These are phyloP conservation scores for Smutsia gigantea DNA, from an alignment of 2,797 vertebrate species.

Conservation along the genomic window DNA sequence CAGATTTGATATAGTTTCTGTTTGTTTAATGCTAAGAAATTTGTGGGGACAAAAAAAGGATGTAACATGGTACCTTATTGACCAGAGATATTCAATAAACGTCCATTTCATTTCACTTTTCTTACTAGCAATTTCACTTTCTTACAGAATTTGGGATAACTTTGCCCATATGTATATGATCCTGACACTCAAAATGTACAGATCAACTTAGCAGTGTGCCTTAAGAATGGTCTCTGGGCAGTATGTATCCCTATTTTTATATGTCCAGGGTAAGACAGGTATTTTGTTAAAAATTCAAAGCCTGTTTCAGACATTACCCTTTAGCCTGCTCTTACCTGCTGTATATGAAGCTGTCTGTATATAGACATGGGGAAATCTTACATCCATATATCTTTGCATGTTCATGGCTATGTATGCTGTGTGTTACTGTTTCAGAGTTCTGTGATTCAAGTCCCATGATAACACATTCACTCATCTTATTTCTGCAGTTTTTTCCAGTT, in stretches of 20 bases:
- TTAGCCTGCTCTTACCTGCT: neutral
- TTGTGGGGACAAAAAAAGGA: neutral
- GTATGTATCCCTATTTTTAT: neutral
- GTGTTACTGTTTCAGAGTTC: neutral
- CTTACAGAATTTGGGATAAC: neutral
- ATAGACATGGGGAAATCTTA: neutral
- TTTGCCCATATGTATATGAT: neutral
- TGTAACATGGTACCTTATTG: neutral
- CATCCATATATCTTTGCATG: neutral
- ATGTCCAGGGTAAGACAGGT: too few relatives aligned
- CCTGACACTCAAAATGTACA: neutral
- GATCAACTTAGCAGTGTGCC: neutral
- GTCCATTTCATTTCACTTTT: neutral
- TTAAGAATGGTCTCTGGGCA: neutral
- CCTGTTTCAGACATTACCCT: neutral
- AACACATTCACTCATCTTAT: neutral
- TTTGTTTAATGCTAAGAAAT: constrained; percentile 27
- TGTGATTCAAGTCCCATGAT: neutral
- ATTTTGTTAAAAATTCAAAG: neutral
- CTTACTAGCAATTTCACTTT: neutral
- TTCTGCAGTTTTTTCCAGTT: neutral
- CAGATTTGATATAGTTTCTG: neutral
- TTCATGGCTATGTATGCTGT: neutral
- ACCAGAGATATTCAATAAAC: neutral
- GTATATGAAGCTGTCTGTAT: neutral